A percentile compares a stretch with the other conserved stretches of the same genome.
Evolutionary conservation across 2,888 invertebrate genomes (phyloP).

Genomic region (Nemurella pictetii): DNA sequence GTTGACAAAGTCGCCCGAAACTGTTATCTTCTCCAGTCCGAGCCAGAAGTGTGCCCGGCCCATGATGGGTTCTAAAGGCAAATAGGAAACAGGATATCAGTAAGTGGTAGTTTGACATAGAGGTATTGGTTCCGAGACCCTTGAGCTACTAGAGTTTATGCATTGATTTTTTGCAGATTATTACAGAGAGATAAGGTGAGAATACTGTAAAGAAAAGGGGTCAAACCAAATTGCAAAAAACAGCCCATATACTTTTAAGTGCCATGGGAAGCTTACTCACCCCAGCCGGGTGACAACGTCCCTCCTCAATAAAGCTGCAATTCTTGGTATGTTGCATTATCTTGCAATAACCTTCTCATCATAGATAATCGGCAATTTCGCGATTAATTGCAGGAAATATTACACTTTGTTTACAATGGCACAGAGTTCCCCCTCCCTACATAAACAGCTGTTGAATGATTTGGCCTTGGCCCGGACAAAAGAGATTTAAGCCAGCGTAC

Average conservation of each 20-base stretch:
- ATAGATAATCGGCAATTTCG: neutral
- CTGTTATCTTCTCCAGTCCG: conserved; percentile 49
- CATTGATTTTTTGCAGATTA: neutral
- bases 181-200: neutral
- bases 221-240: neutral
- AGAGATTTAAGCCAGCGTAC: neutral
- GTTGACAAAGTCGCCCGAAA: conserved; percentile 47
- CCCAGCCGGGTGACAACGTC: neutral
- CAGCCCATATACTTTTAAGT: neutral
- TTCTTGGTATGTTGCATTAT: neutral
- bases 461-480: neutral
- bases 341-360: neutral
- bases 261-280: neutral
- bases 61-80: conserved; percentile 30
- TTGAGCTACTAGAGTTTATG: neutral
- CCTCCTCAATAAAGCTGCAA: neutral
- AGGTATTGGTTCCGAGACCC: neutral
- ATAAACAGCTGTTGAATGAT: neutral
- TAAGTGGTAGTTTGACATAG: neutral
- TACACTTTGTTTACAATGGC: neutral
- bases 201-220: too few species aligned
- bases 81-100: neutral
- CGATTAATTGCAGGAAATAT: neutral
- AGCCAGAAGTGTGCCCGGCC: conserved; percentile 49
- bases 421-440: neutral